Percentiles rank a stretch among this genome's conserved stretches.
phyloP scores from a whole-genome alignment of 2,888 invertebrate species.

The Microctonus hyperodae region DNA sequence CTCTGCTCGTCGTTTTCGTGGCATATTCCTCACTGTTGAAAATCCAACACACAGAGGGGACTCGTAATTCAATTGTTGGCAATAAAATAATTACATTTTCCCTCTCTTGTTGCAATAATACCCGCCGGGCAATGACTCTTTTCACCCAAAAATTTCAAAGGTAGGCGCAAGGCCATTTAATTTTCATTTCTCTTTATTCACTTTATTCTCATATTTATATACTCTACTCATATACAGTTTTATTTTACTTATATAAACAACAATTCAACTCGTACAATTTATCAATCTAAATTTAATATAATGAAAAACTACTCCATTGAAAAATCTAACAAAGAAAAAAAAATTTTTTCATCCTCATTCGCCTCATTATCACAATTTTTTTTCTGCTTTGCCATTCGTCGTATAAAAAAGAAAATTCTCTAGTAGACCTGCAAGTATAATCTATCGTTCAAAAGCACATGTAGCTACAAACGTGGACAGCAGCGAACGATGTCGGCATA shows the following conservation, averaged over 20 bases:
- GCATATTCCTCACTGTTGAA: slow-evolving; percentile 17
- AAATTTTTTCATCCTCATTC: not conserved
- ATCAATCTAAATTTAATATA: not conserved
- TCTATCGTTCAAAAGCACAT: not conserved
- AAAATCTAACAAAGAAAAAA: not conserved
- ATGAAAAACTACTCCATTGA: not conserved
- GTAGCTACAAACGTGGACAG: not conserved
- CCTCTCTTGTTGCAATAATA: slow-evolving; percentile 5
- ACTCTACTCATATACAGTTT: slow-evolving; percentile 12
- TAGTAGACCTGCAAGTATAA: no score
- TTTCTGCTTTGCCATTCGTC: no score
- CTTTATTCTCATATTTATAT: slow-evolving; percentile 7
- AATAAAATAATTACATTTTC: slow-evolving; percentile 32
- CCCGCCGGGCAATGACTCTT: slow-evolving; percentile 7
- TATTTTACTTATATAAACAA: not conserved
- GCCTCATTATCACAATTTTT: no score
- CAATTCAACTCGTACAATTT: not conserved
- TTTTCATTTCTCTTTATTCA: slow-evolving; percentile 21
- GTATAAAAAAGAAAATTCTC: no score
- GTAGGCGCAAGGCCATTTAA: not conserved
- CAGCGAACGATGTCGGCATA: not conserved
- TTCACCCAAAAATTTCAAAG: slow-evolving; percentile 22
- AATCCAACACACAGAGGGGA: slow-evolving; percentile 16
- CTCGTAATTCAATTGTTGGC: slow-evolving; percentile 32
- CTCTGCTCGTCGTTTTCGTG: not conserved